Conservation (phyloP, 2,113 vertebrate species). For the human region DNA sequence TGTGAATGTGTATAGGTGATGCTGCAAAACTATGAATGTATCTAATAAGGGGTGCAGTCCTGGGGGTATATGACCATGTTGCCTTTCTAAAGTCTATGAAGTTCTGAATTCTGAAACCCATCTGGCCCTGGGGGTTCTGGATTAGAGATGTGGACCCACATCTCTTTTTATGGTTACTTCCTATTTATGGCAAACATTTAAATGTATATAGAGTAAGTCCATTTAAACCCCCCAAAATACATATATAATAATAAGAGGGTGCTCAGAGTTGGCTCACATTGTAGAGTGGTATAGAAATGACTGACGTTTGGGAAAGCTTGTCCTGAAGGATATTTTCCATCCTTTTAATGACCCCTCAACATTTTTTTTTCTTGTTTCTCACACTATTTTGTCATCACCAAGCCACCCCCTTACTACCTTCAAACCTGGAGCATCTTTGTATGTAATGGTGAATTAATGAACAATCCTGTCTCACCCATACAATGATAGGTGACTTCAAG, state of each 20-base stretch:
- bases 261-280: not conserved
- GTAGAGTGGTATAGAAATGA: fast-evolving
- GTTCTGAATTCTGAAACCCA: not conserved
- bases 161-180: not conserved
- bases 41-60: not conserved
- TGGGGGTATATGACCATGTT: fast-evolving
- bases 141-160: not conserved
- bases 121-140: not conserved
- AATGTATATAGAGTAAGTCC: not conserved
- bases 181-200: not conserved
- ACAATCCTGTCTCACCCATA: conserved; percentile 64
- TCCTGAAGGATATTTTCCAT: not conserved
- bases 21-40: fast-evolving
- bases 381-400: fast-evolving
- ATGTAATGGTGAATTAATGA: conserved; percentile 67
- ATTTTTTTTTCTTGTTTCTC: not conserved
- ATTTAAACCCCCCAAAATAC: not conserved
- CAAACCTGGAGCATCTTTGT: not conserved
- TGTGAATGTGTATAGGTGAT: not conserved
- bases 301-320: not conserved
- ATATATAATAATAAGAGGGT: not conserved
- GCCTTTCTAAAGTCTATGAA: not conserved
- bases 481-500: conserved; percentile 32
- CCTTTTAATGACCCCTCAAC: not conserved
- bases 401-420: not conserved